Conservation (phyloP, 2,797 vertebrate species). For the Euphonia xanthogaster region DNA sequence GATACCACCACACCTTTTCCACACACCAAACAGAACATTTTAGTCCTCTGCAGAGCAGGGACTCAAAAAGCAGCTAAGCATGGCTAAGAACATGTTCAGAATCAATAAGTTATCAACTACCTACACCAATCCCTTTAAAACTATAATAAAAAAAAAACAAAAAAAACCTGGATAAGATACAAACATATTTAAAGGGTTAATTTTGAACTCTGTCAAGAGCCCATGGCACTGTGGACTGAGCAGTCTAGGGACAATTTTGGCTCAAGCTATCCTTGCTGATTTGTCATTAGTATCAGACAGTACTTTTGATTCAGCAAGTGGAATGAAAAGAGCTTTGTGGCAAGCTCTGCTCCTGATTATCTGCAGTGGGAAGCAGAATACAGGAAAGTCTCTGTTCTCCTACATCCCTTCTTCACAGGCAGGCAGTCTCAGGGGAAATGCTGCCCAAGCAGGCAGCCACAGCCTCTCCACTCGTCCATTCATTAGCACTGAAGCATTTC, state of each 20-base stretch:
- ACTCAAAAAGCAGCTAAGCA: not conserved
- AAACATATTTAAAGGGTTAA: not conserved
- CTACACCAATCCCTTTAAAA: not conserved
- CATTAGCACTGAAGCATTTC: not conserved
- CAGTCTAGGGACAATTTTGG: slow-evolving; percentile 4
- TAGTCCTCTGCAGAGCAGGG: not conserved
- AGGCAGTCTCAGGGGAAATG: slow-evolving; percentile 15
- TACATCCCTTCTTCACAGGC: slow-evolving; percentile 21
- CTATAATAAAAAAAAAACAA: too few relatives aligned
- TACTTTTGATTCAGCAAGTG: slow-evolving; percentile 57
- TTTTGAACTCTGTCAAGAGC: not conserved
- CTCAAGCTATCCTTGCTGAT: slow-evolving; percentile 32
- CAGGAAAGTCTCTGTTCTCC: slow-evolving; percentile 14
- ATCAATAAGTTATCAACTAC: not conserved
- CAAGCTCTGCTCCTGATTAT: not conserved
- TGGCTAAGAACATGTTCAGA: not conserved
- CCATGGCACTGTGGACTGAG: not conserved
- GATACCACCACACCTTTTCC: not conserved
- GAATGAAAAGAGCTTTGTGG: slow-evolving; percentile 59
- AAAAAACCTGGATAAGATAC: not conserved
- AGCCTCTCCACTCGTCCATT: not conserved
- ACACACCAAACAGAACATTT: not conserved
- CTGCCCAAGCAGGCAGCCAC: not conserved
- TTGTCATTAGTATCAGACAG: slow-evolving; percentile 28
- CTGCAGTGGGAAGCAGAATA: slow-evolving; percentile 59